phyloP scores from a whole-genome alignment of 2,888 invertebrate genomes.

The Ramazzottius varieornatus region DNA sequence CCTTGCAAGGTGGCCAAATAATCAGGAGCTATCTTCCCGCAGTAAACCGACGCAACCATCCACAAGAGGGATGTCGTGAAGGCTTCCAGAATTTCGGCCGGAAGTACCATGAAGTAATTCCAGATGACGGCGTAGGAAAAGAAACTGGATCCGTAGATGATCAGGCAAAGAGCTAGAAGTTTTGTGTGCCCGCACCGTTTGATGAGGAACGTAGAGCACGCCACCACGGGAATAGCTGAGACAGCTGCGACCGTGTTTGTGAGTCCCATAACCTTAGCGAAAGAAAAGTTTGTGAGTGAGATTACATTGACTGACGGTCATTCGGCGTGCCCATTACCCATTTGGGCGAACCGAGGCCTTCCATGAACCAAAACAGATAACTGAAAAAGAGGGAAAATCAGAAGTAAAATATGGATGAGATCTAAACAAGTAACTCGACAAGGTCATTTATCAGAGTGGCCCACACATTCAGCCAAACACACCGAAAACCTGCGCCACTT shows the following conservation, averaged over 20 bases:
- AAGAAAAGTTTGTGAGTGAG: too few relatives aligned
- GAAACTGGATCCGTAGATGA: not conserved
- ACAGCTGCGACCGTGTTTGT: not conserved
- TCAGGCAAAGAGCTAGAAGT: not conserved
- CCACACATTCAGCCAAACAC: too few relatives aligned
- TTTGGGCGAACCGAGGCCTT: not conserved
- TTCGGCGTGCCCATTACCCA: not conserved
- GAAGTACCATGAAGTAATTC: not conserved
- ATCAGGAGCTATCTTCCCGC: not conserved
- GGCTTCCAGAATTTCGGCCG: not conserved
- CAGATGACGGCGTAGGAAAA: not conserved
- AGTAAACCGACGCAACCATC: not conserved
- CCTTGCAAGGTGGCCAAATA: slow-evolving; percentile 2
- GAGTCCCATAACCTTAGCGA: too few relatives aligned
- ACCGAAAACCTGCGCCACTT: too few relatives aligned
- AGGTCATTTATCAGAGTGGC: too few relatives aligned
- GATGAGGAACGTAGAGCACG: not conserved
- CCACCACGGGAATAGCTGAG: not conserved
- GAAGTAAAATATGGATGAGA: not conserved
- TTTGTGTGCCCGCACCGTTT: not conserved
- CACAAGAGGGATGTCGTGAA: not conserved
- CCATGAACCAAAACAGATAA: not conserved
- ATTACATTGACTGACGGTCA: too few relatives aligned
- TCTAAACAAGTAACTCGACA: too few relatives aligned
- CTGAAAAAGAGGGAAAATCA: not conserved